phyloP scores from a whole-genome alignment of 2,888 invertebrate species.

The Eupithecia abbreviata region DNA sequence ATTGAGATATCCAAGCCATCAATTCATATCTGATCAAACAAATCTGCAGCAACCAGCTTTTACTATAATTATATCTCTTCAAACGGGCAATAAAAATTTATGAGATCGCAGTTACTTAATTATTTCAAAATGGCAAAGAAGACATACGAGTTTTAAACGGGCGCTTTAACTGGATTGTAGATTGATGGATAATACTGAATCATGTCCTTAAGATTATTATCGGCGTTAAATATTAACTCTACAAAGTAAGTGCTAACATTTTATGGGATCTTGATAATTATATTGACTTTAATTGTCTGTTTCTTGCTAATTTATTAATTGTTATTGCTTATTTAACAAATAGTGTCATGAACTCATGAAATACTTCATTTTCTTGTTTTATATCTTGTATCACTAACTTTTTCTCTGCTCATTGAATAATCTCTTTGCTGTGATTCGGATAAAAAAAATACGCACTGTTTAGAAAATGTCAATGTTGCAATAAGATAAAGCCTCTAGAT shows the following conservation, averaged over 20 bases:
- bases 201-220: slow-evolving; percentile 21
- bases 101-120: slow-evolving; percentile 30
- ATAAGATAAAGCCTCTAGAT: neutral
- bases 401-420: neutral
- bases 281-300: neutral
- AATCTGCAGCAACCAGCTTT: slow-evolving; percentile 9
- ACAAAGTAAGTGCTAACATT: slow-evolving; percentile 20
- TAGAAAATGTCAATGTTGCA: neutral
- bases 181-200: slow-evolving; percentile 26
- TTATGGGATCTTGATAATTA: slow-evolving; percentile 18
- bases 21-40: slow-evolving; percentile 5
- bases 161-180: slow-evolving; percentile 20
- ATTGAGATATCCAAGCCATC: slow-evolving; percentile 3
- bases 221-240: slow-evolving; percentile 18
- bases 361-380: neutral
- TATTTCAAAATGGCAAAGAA: slow-evolving; percentile 22
- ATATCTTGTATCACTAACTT: neutral
- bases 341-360: neutral
- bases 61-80: slow-evolving; percentile 20
- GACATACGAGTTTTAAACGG: slow-evolving; percentile 32
- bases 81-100: slow-evolving; percentile 27
- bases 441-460: neutral
- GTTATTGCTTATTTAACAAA: neutral
- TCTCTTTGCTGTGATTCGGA: neutral
- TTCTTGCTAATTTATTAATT: neutral